Percentiles rank a stretch among this genome's conserved stretches.
phyloP scores from a whole-genome alignment of 2,113 vertebrate genomes.

The Cyprinus carpio region DNA sequence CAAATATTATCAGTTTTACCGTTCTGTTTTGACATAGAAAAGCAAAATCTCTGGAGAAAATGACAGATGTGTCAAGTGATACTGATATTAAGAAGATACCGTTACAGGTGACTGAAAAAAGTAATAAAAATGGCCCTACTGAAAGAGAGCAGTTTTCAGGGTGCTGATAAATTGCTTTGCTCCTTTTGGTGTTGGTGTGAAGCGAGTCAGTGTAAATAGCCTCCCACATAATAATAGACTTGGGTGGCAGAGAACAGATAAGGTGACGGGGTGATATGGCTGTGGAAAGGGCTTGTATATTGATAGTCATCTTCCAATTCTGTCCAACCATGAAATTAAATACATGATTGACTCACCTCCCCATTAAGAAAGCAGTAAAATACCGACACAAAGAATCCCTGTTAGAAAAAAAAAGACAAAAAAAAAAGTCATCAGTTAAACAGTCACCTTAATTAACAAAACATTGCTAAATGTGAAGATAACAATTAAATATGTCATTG shows the following conservation, averaged over 20 bases:
- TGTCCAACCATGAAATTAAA: conserved; percentile 51
- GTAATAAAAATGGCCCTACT: conserved; percentile 10
- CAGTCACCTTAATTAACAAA: conserved; percentile 22
- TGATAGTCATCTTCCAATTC: conserved; percentile 8
- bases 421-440: conserved; percentile 56
- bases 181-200: conserved; percentile 9
- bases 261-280: conserved; percentile 11
- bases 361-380: conserved; percentile 99
- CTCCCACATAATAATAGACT: conserved; percentile 50
- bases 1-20: neutral
- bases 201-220: conserved; percentile 28
- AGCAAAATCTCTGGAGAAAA: neutral
- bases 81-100: neutral
- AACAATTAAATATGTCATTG: neutral
- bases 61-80: neutral
- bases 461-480: neutral
- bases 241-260: conserved; percentile 15
- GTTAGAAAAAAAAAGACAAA: conserved; percentile 63
- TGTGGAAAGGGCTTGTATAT: conserved; percentile 34
- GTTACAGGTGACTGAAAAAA: neutral
- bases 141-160: conserved; percentile 16
- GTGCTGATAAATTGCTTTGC: conserved; percentile 5
- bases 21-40: neutral
- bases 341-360: conserved; percentile 82
- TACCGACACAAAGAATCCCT: conserved; percentile 98